Percentiles rank a stretch among this genome's conserved stretches.
Conservation (phyloP, 2,113 vertebrate species). For the Carollia perspicillata region DNA sequence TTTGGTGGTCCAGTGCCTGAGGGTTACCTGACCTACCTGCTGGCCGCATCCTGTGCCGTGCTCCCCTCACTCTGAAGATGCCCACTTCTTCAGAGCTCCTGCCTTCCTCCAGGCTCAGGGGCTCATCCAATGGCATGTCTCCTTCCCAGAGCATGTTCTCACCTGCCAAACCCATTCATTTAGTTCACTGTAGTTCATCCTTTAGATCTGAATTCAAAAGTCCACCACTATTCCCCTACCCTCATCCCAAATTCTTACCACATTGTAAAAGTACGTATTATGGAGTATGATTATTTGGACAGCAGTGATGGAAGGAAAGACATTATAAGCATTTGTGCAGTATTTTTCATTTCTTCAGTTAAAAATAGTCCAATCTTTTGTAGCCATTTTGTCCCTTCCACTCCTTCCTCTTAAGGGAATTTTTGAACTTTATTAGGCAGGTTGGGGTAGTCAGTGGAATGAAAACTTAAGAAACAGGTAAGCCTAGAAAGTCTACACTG, state of each 20-base stretch:
- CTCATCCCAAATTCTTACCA: not conserved
- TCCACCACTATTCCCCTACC: not conserved
- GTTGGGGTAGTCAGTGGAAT: not conserved
- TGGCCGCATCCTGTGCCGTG: fast-evolving
- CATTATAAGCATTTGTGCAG: not conserved
- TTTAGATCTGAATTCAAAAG: not conserved
- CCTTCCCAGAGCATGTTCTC: not conserved
- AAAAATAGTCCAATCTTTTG: not conserved
- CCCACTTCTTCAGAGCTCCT: not conserved
- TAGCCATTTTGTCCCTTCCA: not conserved
- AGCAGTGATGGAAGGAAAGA: not conserved
- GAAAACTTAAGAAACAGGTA: not conserved
- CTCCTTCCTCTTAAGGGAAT: not conserved
- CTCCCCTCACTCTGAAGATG: not conserved
- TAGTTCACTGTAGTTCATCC: not conserved
- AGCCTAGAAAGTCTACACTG: not conserved
- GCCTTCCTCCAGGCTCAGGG: not conserved
- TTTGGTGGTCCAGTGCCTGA: not conserved
- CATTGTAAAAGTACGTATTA: not conserved
- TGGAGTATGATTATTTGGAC: not conserved
- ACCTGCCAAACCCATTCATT: not conserved
- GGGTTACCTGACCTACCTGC: not conserved
- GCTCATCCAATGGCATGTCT: not conserved
- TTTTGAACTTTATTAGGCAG: not conserved
- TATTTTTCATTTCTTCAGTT: not conserved